Evolutionary conservation across 2,888 invertebrate species (phyloP).

Genomic region (Lasius fuliginosus): DNA sequence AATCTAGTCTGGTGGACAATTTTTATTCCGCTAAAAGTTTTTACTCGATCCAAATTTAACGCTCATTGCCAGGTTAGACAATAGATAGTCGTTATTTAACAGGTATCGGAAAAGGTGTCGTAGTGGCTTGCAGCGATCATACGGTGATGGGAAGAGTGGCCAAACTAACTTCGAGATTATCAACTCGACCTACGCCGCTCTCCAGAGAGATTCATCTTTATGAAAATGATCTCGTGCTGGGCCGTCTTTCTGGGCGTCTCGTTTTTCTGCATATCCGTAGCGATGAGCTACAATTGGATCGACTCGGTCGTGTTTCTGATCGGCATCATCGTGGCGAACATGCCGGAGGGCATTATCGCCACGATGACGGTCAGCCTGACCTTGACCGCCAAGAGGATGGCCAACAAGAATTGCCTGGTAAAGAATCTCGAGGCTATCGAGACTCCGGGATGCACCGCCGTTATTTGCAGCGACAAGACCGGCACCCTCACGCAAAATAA

Average conservation of each 20-base stretch:
- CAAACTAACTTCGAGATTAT: conserved; percentile 89
- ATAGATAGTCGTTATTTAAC: conserved; percentile 12
- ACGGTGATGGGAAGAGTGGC: conserved; percentile 92
- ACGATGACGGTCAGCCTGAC: conserved; percentile 93
- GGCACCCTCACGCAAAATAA: conserved; percentile 93
- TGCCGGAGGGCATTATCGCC: conserved; percentile 92
- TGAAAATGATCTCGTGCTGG: conserved; percentile 90
- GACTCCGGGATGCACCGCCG: conserved; percentile 92
- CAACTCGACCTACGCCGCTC: conserved; percentile 91
- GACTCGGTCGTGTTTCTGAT: conserved; percentile 89
- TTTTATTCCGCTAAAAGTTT: neutral
- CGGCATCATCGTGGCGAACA: conserved; percentile 92
- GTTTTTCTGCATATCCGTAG: conserved; percentile 91
- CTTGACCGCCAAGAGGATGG: conserved; percentile 93
- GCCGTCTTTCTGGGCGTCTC: conserved; percentile 90
- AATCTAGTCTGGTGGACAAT: neutral
- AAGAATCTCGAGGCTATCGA: conserved; percentile 94
- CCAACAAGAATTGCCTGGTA: conserved; percentile 92
- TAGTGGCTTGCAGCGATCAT: conserved; percentile 89
- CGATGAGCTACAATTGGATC: conserved; percentile 90
- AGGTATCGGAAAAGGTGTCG: conserved; percentile 88
- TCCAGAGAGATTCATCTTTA: conserved; percentile 93
- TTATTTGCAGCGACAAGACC: conserved; percentile 94
- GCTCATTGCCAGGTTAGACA: neutral
- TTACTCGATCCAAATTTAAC: neutral